phyloP scores from a whole-genome alignment of 1,140 invertebrate genomes.

The Aphelenchoides fujianensis region DNA sequence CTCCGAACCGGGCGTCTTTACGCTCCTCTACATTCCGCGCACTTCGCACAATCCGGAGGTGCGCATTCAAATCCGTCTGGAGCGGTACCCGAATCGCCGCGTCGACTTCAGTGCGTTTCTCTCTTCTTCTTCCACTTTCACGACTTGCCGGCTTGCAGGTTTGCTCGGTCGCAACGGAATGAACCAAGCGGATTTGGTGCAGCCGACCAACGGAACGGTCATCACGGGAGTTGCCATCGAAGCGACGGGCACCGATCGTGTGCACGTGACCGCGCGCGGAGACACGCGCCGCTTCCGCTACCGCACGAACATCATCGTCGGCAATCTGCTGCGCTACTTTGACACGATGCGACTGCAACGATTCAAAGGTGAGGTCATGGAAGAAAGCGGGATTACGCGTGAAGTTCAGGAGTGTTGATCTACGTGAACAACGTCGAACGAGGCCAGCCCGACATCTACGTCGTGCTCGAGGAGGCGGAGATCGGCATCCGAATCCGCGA shows the following conservation, averaged over 20 bases:
- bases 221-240: slow-evolving; percentile 60
- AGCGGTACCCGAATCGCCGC: slow-evolving; percentile 58
- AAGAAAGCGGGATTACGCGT: too few relatives aligned
- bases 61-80: slow-evolving; percentile 56
- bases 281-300: slow-evolving; percentile 60
- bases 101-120: slow-evolving; percentile 56
- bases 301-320: slow-evolving; percentile 59
- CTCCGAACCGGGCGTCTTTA: slow-evolving; percentile 61
- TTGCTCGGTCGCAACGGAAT: slow-evolving; percentile 60
- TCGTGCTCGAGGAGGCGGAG: slow-evolving; percentile 61
- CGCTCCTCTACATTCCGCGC: slow-evolving; percentile 59
- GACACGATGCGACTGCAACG: slow-evolving; percentile 60
- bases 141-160: slow-evolving; percentile 42
- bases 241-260: slow-evolving; percentile 59
- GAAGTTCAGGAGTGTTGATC: slow-evolving; percentile 55
- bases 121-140: too few relatives aligned
- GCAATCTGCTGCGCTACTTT: slow-evolving; percentile 59
- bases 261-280: slow-evolving; percentile 54
- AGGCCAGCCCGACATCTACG: slow-evolving; percentile 61
- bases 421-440: slow-evolving; percentile 61
- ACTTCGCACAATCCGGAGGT: slow-evolving; percentile 57
- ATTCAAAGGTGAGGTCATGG: slow-evolving; percentile 53
- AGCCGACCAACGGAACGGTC: slow-evolving; percentile 59
- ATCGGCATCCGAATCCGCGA: slow-evolving; percentile 59
- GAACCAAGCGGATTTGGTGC: slow-evolving; percentile 56